Conservation (phyloP, 2,888 invertebrate species). For the Acrobeloides nanus region DNA sequence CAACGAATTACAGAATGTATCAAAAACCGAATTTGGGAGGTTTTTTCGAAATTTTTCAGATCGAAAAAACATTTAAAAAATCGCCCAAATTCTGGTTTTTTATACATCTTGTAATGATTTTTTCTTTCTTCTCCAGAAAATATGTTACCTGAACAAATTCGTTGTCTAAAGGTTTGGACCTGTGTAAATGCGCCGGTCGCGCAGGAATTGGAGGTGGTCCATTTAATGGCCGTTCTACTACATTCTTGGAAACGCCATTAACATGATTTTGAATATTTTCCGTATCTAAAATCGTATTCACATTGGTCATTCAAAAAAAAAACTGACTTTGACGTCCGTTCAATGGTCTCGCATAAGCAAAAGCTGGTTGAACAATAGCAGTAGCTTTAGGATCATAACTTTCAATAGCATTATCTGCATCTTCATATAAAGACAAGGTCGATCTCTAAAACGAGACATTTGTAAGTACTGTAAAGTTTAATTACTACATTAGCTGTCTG, state of each 20-base stretch:
- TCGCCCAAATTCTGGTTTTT: not conserved
- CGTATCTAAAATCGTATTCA: no score
- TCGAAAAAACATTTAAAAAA: constrained; percentile 2
- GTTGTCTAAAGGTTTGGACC: constrained; percentile 9
- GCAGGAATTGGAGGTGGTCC: constrained; percentile 18
- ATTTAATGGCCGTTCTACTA: constrained; percentile 5
- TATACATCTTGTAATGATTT: no score
- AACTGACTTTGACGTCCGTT: no score
- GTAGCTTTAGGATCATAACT: not conserved
- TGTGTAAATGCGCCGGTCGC: constrained; percentile 14
- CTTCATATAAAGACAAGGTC: constrained; percentile 1
- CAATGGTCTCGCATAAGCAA: no score
- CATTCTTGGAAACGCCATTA: not conserved
- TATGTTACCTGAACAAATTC: constrained; percentile 19
- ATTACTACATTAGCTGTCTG: no score
- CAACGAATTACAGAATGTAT: no score
- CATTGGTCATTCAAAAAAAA: no score
- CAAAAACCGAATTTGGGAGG: no score
- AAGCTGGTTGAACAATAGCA: no score
- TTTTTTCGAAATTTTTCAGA: no score
- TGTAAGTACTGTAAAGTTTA: no score
- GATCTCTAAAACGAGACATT: constrained; percentile 1
- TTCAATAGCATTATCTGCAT: not conserved
- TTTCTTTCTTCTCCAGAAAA: not conserved
- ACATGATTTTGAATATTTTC: not conserved